Evolutionary conservation across 2,888 invertebrate species (phyloP).

Genomic region (Flexamia atlantica): DNA sequence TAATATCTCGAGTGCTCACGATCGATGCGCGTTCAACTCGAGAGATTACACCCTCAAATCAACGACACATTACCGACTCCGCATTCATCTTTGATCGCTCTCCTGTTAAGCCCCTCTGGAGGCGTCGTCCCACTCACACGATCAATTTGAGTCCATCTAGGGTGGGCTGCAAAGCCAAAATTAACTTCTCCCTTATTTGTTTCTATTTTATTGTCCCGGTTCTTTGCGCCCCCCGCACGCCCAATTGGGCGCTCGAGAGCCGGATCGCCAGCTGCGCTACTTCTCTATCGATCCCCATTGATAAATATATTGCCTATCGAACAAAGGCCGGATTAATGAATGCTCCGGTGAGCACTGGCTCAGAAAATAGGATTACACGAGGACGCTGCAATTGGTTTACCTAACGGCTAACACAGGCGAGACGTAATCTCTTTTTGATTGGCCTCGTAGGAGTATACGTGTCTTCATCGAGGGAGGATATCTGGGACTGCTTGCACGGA

Average conservation of each 20-base stretch:
- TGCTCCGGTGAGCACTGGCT: conserved; percentile 35
- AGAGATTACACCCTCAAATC: not conserved
- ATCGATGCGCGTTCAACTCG: not conserved
- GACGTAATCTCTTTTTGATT: conserved; percentile 44
- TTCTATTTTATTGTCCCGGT: conserved; percentile 39
- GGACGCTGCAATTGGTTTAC: conserved; percentile 39
- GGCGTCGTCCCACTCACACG: not conserved
- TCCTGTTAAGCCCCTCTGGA: not conserved
- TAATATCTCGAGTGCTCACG: not conserved
- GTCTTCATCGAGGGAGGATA: no score
- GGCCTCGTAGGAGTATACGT: no score
- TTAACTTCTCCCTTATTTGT: conserved; percentile 47
- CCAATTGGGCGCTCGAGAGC: conserved; percentile 31
- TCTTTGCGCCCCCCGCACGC: conserved; percentile 41
- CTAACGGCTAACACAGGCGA: conserved; percentile 36
- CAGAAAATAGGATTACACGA: conserved; percentile 40
- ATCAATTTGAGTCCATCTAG: conserved; percentile 12
- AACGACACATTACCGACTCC: conserved; percentile 2
- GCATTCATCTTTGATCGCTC: conserved; percentile 11
- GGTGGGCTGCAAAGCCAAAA: conserved; percentile 31
- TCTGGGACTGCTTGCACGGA: no score
- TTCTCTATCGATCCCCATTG: not conserved
- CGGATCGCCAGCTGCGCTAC: not conserved
- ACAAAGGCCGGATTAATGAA: conserved; percentile 16
- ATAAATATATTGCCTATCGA: conserved; percentile 39